Base-by-base conservation (phyloP, 2,797 vertebrate genomes). In the Chelonia mydas region DNA sequence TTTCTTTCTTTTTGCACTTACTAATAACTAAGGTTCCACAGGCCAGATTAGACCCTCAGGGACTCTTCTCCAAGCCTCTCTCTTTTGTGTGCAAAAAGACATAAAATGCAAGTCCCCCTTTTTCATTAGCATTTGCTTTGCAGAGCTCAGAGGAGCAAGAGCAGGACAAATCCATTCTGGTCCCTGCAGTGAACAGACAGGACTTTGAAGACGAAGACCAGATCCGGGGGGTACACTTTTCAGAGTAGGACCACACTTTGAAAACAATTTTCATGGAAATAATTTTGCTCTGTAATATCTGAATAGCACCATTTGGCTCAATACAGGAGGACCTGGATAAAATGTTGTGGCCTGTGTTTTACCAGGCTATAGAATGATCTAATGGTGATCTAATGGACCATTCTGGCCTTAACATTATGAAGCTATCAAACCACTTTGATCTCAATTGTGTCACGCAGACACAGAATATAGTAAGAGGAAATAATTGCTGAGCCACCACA, bases 111-210 rank as follows among this genome's bases (percentile, higher is more conserved):
- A 37, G 9, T 19, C 16, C 77, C 45, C 41, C 37, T 1, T 21
- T 49, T 21, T 1, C 28, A 0, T 37, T 85, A 3, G 0, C 5
- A 9, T 31, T 79, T 92, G 25, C 4, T 41, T 90, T 65, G 81
- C 49, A 72, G 51, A 45, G 5, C 6, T 50, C 33, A 28, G 1
- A 81, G 54, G 7, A 37, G 3, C 12, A 47, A 74, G 25, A 78
- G 61, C 3, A 2, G 19, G 45, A n/a, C 65, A 90, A 90, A 81
- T 5, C 53, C 3, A 50, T 68, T 92, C 94, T 51, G 23, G 55
- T 55, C 10, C 25, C 84, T 59, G 49, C 51, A 49, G 19, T 21
- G 17, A 37, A 68, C n/a, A 37, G 65, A 68, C 5, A 21, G 2
- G 17, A 68, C 65, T 68, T 37, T 68, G 65, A 68, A 68, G 11